Percentiles rank a stretch among this genome's conserved stretches.
Evolutionary conservation across 1,140 invertebrate genomes (phyloP).

Genomic region (Dendroctonus valens): DNA sequence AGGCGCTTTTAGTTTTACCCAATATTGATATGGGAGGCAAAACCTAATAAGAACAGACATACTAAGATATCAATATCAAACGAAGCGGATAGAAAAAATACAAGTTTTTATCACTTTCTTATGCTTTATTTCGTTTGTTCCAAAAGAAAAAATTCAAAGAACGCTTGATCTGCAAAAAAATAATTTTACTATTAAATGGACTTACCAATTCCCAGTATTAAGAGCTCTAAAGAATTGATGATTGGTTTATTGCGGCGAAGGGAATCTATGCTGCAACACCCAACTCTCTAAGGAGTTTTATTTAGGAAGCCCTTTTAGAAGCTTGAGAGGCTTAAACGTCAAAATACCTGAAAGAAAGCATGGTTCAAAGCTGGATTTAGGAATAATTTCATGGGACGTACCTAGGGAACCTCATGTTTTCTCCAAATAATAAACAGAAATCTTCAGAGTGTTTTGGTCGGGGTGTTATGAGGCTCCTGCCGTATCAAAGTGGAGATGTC

Average conservation of each 20-base stretch:
- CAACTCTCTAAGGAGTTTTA: constrained; percentile 94
- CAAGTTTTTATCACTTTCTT: too few relatives aligned
- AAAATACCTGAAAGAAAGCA: constrained; percentile 63
- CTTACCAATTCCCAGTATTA: constrained; percentile 96
- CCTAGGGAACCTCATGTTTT: constrained; percentile 97
- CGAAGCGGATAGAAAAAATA: too few relatives aligned
- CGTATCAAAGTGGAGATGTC: constrained; percentile 96
- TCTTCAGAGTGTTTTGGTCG: constrained; percentile 99
- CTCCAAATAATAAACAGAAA: constrained; percentile 95
- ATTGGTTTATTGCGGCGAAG: constrained; percentile 87
- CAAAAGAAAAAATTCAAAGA: too few relatives aligned
- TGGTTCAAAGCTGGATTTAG: neutral
- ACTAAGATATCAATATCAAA: too few relatives aligned
- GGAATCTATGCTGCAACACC: constrained; percentile 86
- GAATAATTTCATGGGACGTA: neutral
- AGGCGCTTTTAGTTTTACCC: too few relatives aligned
- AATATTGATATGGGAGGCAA: too few relatives aligned
- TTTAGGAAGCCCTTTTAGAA: constrained; percentile 99
- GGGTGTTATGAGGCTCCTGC: constrained; percentile 95
- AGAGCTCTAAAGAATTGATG: constrained; percentile 98
- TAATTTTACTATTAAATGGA: neutral
- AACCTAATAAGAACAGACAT: too few relatives aligned
- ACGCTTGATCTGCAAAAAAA: too few relatives aligned
- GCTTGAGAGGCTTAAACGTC: constrained; percentile 95
- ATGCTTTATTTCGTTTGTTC: too few relatives aligned